Evolutionary conservation across 1,140 invertebrate genomes (phyloP).

Genomic region (Nephotettix cincticeps): DNA sequence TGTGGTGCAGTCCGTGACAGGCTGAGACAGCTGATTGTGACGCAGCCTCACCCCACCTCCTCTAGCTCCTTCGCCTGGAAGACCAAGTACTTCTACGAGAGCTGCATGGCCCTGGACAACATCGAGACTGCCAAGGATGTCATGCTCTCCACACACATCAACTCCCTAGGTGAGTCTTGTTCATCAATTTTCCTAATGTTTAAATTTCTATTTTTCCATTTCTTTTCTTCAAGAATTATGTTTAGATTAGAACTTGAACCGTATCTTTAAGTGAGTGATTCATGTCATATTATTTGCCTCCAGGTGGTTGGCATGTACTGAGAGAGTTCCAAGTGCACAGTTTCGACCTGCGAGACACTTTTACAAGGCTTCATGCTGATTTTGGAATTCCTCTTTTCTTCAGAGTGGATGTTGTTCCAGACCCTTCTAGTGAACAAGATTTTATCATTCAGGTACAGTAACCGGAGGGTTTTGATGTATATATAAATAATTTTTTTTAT

Average conservation of each 20-base stretch:
- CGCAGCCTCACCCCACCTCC: conserved; percentile 39
- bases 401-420: conserved; percentile 51
- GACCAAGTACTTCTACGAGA: conserved; percentile 47
- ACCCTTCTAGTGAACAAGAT: conserved; percentile 46
- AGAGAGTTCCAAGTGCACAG: conserved; percentile 48
- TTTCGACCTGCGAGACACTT: conserved; percentile 49
- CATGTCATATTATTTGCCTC: conserved; percentile 24
- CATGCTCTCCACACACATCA: conserved; percentile 45
- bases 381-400: conserved; percentile 54
- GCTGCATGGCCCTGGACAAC: conserved; percentile 47
- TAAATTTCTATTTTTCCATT: too few relatives aligned
- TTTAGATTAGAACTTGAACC: too few relatives aligned
- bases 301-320: conserved; percentile 56
- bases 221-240: too few relatives aligned
- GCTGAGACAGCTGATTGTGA: conserved; percentile 42
- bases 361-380: conserved; percentile 49
- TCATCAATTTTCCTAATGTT: too few relatives aligned
- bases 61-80: conserved; percentile 44
- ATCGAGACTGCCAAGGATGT: conserved; percentile 46
- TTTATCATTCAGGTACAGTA: conserved; percentile 53
- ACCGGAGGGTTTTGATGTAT: too few relatives aligned
- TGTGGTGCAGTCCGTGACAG: conserved; percentile 38
- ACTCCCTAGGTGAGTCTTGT: conserved; percentile 41
- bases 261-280: conserved; percentile 18
- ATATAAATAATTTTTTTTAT: too few relatives aligned